A percentile compares a stretch with the other conserved stretches of the same genome.
Conservation (phyloP, 1,140 invertebrate species). For the Drosophila baimaii region DNA sequence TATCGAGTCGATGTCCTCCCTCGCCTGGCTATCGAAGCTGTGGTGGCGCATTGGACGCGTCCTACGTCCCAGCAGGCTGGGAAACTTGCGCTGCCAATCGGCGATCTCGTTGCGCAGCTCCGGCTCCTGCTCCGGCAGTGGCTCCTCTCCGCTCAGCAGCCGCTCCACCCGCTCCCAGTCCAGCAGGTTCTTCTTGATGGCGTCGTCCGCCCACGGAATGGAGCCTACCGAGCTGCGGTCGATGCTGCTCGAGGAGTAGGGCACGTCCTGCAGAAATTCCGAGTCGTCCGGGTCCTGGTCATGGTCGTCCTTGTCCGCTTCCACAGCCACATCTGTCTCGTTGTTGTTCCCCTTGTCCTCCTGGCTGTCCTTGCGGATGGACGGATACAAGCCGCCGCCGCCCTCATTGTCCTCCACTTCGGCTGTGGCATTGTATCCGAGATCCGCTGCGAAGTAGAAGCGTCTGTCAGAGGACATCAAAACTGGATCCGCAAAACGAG, state of each 20-base stretch:
- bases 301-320: constrained; percentile 31
- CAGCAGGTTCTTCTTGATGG: constrained; percentile 80
- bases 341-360: constrained; percentile 43
- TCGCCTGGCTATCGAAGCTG: constrained; percentile 60
- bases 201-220: constrained; percentile 83
- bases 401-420: constrained; percentile 50
- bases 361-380: constrained; percentile 29
- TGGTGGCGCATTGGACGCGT: constrained; percentile 51
- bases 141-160: constrained; percentile 72
- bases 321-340: constrained; percentile 19
- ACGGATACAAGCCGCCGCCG: constrained; percentile 21
- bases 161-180: constrained; percentile 82
- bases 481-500: constrained; percentile 66
- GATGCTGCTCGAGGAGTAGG: constrained; percentile 81
- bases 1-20: constrained; percentile 64
- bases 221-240: constrained; percentile 81
- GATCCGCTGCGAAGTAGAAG: constrained; percentile 65
- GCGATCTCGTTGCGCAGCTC: constrained; percentile 76
- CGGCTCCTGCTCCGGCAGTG: constrained; percentile 61
- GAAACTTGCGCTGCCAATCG: constrained; percentile 81
- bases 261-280: constrained; percentile 76
- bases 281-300: constrained; percentile 59
- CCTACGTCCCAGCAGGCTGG: constrained; percentile 51
- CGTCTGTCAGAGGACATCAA: constrained; percentile 71
- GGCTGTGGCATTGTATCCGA: constrained; percentile 52